Base-by-base conservation (phyloP, 2,888 invertebrate genomes). In the Amphipoea oculea region DNA sequence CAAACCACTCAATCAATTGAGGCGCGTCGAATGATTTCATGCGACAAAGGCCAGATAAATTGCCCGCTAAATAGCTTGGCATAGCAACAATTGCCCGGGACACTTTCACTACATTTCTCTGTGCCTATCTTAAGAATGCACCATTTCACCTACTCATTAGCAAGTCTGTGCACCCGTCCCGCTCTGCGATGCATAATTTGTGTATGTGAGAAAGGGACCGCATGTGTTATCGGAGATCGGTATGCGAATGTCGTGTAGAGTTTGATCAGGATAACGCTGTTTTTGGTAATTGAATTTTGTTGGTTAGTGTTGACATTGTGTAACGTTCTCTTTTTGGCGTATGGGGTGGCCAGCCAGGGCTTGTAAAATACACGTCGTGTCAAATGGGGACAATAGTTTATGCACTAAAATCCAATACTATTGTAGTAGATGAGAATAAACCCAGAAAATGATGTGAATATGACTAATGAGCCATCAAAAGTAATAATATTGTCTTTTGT, bases 91-190 rank as follows among this genome's bases (percentile, higher is more conserved):
- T 79, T 78, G 69, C 65, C 68, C 78, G 79, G 68, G 85, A 86
- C 84, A 92, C 95, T 95, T 95, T 95, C 95, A 93, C 94, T 89
- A 79, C 89, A 92, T 91, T 92, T 91, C 92, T 89, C 91, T 89
- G 89, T 86, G 86, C 91, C 89, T 89, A 89, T 84, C 83, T 89
- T 84, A 86, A 90, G 92, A 90, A 92, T 92, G 91, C 90, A 92
- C 91, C 92, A 92, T 94, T 93, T 94, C 93, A 92, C 90, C 91
- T 87, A 90, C 92, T 95, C 94, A 95, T 96, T 95, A 95, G 93
- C 92, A 90, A 93, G 88, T 91, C 89, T 84, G 68, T 57, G 69
- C 67, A 57, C 75, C 87, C 88, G 87, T 91, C 94, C 90, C 91
- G 86, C 90, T 95, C 92, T 90, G 69, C 80, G 87, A 72, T 81